Evolutionary conservation across 2,113 vertebrate species (phyloP).

Genomic region (Tupaia chinensis): DNA sequence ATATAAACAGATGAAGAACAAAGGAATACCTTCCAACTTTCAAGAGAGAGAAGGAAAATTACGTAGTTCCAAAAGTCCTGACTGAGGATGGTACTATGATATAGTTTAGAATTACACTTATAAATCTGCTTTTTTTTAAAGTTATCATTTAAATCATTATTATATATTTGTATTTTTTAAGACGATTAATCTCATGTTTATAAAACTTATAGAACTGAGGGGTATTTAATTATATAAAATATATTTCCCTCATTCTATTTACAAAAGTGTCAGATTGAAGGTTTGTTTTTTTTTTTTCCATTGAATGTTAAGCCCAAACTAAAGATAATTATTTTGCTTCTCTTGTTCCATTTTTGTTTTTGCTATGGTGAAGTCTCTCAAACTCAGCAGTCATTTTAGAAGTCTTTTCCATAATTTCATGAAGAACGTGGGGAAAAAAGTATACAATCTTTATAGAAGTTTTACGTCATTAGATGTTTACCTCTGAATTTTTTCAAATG

Average conservation of each 20-base stretch:
- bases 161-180: not conserved
- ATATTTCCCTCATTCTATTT: not conserved
- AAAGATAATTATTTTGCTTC: not conserved
- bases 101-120: not conserved
- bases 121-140: not conserved
- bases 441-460: not conserved
- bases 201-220: not conserved
- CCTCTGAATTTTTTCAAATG: not conserved
- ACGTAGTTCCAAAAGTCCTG: not conserved
- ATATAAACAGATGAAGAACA: not conserved
- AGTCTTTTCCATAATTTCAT: not conserved
- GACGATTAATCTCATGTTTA: not conserved
- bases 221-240: not conserved
- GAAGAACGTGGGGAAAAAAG: not conserved
- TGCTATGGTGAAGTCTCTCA: not conserved
- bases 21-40: not conserved
- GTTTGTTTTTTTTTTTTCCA: not conserved
- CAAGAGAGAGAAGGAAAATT: not conserved
- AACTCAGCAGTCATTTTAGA: not conserved
- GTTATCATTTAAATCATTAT: not conserved
- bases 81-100: not conserved
- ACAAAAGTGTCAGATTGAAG: not conserved
- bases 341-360: fast-evolving
- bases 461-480: not conserved
- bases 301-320: not conserved